Evolutionary conservation across 1,140 invertebrate genomes (phyloP).

Genomic region (Andrena cerasifolii): DNA sequence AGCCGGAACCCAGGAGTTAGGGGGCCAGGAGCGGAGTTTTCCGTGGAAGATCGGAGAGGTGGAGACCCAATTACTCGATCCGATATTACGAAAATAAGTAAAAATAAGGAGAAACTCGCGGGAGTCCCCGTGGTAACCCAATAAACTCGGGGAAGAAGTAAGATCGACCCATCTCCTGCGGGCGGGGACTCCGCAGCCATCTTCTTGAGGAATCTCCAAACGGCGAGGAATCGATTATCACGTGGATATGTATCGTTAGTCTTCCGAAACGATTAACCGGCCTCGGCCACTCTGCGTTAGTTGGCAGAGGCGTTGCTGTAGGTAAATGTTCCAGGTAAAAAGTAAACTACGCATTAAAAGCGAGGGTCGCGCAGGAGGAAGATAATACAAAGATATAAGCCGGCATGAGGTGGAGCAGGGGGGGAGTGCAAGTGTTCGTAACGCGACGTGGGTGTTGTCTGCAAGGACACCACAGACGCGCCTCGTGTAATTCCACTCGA

Average conservation of each 20-base stretch:
- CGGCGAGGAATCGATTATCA: background rate
- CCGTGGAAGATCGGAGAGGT: too few relatives aligned
- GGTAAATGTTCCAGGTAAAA: conserved; percentile 28
- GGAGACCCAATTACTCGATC: too few relatives aligned
- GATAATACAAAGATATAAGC: conserved; percentile 25
- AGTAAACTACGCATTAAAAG: conserved; percentile 6
- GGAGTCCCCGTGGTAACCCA: too few relatives aligned
- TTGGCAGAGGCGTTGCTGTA: background rate
- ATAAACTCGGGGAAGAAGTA: too few relatives aligned
- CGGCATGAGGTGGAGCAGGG: background rate
- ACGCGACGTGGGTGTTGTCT: conserved; percentile 51
- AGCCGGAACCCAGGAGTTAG: too few relatives aligned
- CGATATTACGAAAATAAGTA: too few relatives aligned
- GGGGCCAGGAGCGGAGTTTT: too few relatives aligned
- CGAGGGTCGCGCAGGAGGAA: conserved; percentile 3
- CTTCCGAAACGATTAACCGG: conserved; percentile 4
- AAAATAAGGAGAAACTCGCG: too few relatives aligned
- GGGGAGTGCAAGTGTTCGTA: conserved; percentile 29
- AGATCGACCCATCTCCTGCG: too few relatives aligned
- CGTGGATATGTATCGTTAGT: too few relatives aligned
- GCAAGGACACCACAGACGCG: conserved; percentile 52
- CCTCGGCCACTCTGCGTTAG: background rate
- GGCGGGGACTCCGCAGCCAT: too few relatives aligned
- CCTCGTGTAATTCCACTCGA: conserved; percentile 39
- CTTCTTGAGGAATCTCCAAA: too few relatives aligned